Base-by-base conservation (phyloP, 2,888 invertebrate genomes). In the Mamestra brassicae region DNA sequence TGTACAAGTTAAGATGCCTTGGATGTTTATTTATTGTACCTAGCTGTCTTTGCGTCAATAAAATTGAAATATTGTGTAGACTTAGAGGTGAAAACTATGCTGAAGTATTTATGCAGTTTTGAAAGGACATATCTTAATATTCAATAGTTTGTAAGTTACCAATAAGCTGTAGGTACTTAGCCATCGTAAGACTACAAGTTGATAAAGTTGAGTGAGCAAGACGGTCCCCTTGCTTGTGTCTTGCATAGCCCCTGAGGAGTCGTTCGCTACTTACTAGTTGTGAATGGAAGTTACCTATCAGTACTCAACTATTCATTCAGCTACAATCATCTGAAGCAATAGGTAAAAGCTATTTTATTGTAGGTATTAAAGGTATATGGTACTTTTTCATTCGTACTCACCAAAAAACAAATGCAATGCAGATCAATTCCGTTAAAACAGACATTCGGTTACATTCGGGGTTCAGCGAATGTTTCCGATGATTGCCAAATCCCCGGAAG, bases 1-100 rank as follows among this genome's bases (percentile, higher is more conserved):
- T 81, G 61, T 68, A 26, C 26, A 54, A 61, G 71, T 68, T 71
- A 45, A 52, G 15, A 58, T n/a, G 55, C 5, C 8, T 58, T 26
- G 26, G 50, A 54, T 63, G n/a, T 42, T 58, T 34, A 57, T 54
- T 67, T 36, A 68, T 4, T 47, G n/a, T 6, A 55, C n/a, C n/a
- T 52, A 5, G 34, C 17, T 6, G 5, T 66, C 26, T 52, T 61
- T 42, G 65, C 2, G 11, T 38, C 13, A 73, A 17, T 47, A n/a
- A 10, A 15, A 47, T 63, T 52, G 38, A 74, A 15, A 38, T 34
- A 58, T 57, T 55, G 11, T 7, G 5, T 4, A 15, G 15, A 36
- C 4, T 34, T 62, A 7, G 4, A 34, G 15, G 13, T 8, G n/a
- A 13, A 65, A 54, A 54, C 4, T 15, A n/a, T 54, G n/a, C n/a